Evolutionary conservation across 2,888 invertebrate genomes (phyloP).

Genomic region (Dryobotodes eremita): DNA sequence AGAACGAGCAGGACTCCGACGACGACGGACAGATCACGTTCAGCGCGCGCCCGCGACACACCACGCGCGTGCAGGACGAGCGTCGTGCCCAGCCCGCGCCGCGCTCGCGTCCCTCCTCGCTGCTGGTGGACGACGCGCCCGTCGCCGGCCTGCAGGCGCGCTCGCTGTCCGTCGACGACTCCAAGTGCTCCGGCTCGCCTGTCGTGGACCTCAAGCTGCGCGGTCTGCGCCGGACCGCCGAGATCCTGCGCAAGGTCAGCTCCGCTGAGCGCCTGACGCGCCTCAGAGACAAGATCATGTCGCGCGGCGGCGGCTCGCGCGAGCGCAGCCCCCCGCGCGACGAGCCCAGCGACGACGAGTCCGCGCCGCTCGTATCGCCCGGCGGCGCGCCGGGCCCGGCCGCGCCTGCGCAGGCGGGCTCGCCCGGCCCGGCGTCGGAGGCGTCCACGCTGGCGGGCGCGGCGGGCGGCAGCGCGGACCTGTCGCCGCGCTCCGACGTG

Average conservation of each 20-base stretch:
- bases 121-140: constrained; percentile 77
- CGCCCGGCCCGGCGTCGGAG: constrained; percentile 67
- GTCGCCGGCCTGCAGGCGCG: constrained; percentile 72
- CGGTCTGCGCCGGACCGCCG: constrained; percentile 81
- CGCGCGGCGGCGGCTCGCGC: constrained; percentile 80
- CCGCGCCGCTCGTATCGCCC: constrained; percentile 92
- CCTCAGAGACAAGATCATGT: constrained; percentile 83
- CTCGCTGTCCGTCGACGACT: constrained; percentile 86
- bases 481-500: constrained; percentile 86
- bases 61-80: constrained; percentile 69
- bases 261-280: constrained; percentile 85
- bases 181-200: constrained; percentile 77
- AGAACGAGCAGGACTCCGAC: constrained; percentile 85
- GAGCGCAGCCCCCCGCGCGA: constrained; percentile 83
- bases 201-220: constrained; percentile 80
- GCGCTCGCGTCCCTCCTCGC: constrained; percentile 80
- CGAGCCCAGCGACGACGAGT: constrained; percentile 92
- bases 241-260: constrained; percentile 83
- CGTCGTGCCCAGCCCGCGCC: constrained; percentile 71
- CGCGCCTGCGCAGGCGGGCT: constrained; percentile 44
- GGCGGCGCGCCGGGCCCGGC: constrained; percentile 55
- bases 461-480: constrained; percentile 74
- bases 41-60: constrained; percentile 78
- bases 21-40: constrained; percentile 87
- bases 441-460: constrained; percentile 72